A percentile compares a stretch with the other conserved stretches of the same genome.
phyloP scores from a whole-genome alignment of 2,797 vertebrate genomes.

The Buphagus erythrorhynchus region DNA sequence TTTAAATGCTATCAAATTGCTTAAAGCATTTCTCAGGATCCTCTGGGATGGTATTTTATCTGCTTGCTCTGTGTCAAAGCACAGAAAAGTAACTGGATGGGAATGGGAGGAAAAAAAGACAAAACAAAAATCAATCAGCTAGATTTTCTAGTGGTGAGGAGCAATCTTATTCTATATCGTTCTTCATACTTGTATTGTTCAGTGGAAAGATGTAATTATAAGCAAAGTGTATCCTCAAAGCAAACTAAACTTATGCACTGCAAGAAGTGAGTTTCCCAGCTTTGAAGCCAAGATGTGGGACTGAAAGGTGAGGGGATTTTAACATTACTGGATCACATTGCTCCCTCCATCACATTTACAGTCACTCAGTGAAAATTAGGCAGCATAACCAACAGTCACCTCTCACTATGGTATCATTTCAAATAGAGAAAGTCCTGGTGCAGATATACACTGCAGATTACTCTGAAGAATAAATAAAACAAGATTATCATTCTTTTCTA shows the following conservation, averaged over 20 bases:
- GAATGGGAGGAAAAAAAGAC: background rate
- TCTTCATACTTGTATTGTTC: background rate
- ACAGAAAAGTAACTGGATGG: background rate
- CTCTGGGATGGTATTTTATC: background rate
- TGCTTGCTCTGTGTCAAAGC: background rate
- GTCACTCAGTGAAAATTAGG: background rate
- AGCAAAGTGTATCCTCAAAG: background rate
- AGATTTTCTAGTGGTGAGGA: background rate
- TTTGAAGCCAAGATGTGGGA: background rate
- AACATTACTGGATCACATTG: background rate
- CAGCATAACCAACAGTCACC: background rate
- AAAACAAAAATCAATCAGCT: background rate
- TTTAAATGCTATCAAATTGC: background rate
- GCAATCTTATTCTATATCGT: background rate
- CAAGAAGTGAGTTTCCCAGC: background rate
- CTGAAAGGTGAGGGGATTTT: background rate
- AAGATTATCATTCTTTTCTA: background rate
- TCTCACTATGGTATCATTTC: background rate
- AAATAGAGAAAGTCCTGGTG: background rate
- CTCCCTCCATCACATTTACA: background rate
- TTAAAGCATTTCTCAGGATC: background rate
- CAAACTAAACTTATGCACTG: background rate
- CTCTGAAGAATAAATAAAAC: background rate
- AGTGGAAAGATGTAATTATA: background rate
- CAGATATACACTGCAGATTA: background rate